Evolutionary conservation across 2,888 invertebrate genomes (phyloP).

Genomic region (Phasia obesa): DNA sequence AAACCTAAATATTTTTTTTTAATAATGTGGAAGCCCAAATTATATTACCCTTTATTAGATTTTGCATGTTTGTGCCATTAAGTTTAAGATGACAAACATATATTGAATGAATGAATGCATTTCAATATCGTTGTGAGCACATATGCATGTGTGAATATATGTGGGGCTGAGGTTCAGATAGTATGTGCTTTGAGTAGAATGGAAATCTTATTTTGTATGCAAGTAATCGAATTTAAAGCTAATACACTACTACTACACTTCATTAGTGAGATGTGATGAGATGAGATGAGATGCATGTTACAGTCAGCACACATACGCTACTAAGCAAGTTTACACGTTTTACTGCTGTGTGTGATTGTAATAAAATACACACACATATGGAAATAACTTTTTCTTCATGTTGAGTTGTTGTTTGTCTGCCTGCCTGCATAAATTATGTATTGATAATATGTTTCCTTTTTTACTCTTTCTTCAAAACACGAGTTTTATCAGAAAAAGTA

Average conservation of each 20-base stretch:
- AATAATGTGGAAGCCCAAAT: too few relatives aligned
- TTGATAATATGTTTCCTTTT: conserved; percentile 6
- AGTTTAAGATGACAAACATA: conserved; percentile 3
- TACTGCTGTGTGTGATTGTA: not conserved
- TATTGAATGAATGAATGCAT: conserved; percentile 4
- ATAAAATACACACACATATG: conserved; percentile 17
- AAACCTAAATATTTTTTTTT: too few relatives aligned
- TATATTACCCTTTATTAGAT: too few relatives aligned
- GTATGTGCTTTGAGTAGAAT: conserved; percentile 26
- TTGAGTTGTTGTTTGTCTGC: conserved; percentile 23
- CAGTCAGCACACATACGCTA: not conserved
- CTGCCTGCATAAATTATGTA: not conserved
- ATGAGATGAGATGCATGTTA: not conserved
- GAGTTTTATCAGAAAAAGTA: conserved; percentile 42
- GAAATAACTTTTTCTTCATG: not conserved
- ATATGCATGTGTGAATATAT: conserved; percentile 5
- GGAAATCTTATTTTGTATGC: conserved; percentile 63
- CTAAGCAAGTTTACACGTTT: not conserved
- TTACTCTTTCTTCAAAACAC: not conserved
- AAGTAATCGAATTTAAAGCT: conserved; percentile 68
- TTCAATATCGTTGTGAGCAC: not conserved
- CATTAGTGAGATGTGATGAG: conserved; percentile 66
- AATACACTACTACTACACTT: conserved; percentile 66
- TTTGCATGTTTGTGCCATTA: conserved; percentile 9
- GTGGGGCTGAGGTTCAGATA: not conserved